Base-by-base conservation (phyloP, 2,113 vertebrate species). In the Rissa tridactyla region DNA sequence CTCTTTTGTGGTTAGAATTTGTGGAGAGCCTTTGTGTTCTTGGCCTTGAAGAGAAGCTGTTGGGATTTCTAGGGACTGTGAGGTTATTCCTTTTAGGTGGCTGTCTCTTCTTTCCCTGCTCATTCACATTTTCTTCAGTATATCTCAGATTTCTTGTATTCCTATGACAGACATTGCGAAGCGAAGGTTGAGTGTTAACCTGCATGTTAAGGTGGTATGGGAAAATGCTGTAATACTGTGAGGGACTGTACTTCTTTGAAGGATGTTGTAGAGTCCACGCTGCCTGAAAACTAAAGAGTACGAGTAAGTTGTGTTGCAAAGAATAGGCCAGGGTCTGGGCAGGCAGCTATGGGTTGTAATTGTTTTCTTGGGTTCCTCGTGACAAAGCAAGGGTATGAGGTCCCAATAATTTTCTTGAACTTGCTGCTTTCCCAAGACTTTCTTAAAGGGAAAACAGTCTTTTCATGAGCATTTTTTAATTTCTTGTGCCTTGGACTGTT, bases 361-460 rank as follows among this genome's bases (percentile, higher is more conserved):
- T 92, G 40, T 21, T 71, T 84, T 69, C 77, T 71, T 86, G 65
- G 21, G 11, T 76, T 89, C 86, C 65, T 60, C 15, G 17, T 40
- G 61, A 82, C 73, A 94, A 82, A 71, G n/a, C 44, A 82, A 84
- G 61, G 61, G 13, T 84, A 27, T 85, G 72, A 91, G 52, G 77
- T 86, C 91, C 40, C 57, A 85, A 0, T 72, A 54, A 75, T 75
- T 92, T 79, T 82, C 77, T 79, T 76, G 65, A 92, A 64, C 51
- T 84, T 82, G 47, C 52, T 96, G 73, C 69, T 95, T 96, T 95
- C 92, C 77, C 84, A 90, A 89, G 84, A 40, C 44, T 82, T 87
- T 82, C 42, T 76, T 76, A 44, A 71, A 92, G 51, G 61, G 61
- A 82, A 72, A 85, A 82, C 75, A 94, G 82, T 92, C 65, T 90